Conservation (phyloP, 1,140 invertebrate genomes). For the Pogonognathellus flavescens region DNA sequence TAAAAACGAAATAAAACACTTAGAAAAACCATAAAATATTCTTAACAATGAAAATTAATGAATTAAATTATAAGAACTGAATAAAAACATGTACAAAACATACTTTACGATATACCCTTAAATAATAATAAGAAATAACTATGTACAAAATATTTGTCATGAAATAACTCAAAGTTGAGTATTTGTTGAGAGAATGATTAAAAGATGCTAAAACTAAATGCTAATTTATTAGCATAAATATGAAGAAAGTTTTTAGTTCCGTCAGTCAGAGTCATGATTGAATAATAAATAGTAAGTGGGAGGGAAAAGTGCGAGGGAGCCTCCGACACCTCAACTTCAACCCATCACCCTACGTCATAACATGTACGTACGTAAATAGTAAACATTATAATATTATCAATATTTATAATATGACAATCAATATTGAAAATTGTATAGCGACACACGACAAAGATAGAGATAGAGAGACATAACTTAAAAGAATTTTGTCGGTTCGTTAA, state of each 20-base stretch:
- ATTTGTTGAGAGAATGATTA: not conserved
- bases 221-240: not conserved
- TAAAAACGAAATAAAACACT: constrained; percentile 23
- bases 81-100: not conserved
- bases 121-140: too few relatives aligned
- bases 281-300: constrained; percentile 54
- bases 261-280: constrained; percentile 58
- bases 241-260: not conserved
- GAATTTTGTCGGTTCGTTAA: constrained; percentile 25
- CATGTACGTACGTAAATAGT: constrained; percentile 47
- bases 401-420: constrained; percentile 41
- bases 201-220: not conserved
- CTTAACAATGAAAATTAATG: not conserved
- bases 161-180: not conserved
- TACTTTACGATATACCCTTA: too few relatives aligned
- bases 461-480: not conserved
- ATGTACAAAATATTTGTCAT: not conserved
- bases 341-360: constrained; percentile 55
- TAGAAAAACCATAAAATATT: not conserved
- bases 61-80: too few relatives aligned
- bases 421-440: constrained; percentile 22
- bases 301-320: constrained; percentile 58
- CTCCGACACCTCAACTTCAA: constrained; percentile 61
- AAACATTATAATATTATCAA: constrained; percentile 38
- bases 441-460: constrained; percentile 20